Evolutionary conservation across 1,140 invertebrate species (phyloP), one percentile per base, ranked within the genome.

Genomic region (Drosophila tsacasi): DNA sequence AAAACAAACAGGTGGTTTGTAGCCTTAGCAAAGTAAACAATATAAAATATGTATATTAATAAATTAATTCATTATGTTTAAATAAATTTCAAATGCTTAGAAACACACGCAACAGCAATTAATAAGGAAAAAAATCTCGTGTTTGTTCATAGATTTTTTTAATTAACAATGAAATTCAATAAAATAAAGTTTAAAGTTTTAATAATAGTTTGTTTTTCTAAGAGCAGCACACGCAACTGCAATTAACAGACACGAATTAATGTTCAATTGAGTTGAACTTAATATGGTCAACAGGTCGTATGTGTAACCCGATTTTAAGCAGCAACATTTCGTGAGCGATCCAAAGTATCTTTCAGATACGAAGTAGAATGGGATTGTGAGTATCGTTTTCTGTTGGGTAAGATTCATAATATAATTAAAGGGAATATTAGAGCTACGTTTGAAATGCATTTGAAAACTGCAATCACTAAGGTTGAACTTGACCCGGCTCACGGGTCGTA

Each of bases 381-480:
- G 6, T 27, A 12, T 8, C 7, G 5, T 35, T 23, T 23, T 2
- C 32, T 4, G 5, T 39, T 39, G 15, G 4, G 5, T 27, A 25
- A 25, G 13, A 23, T 8, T 47, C 2, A 8, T 15, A 47, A 15
- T 23, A 15, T 8, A 23, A 54, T 17, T 35, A 35, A 54, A 21
- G 21, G 9, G 25, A 39, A 17, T 37, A 10, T 21, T 21, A 54
- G 21, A 32, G 27, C 0, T 30, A 15, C 50, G n/a, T 35, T 5
- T 6, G 2, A 37, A 55, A 37, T 37, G 52, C 52, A 21, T 25
- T 25, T 55, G 5, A 47, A 8, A 61, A 49, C 19, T 61, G 25
- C 25, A 61, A 50, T 63, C 25, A 64, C 32, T 40, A 15, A 49
- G 15, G 8, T 40, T 61, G 63, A 65, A 60, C 58, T 65, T 50